A percentile compares a stretch with the other conserved stretches of the same genome.
phyloP scores from a whole-genome alignment of 1,140 invertebrate genomes.

The Cydia pomonella region DNA sequence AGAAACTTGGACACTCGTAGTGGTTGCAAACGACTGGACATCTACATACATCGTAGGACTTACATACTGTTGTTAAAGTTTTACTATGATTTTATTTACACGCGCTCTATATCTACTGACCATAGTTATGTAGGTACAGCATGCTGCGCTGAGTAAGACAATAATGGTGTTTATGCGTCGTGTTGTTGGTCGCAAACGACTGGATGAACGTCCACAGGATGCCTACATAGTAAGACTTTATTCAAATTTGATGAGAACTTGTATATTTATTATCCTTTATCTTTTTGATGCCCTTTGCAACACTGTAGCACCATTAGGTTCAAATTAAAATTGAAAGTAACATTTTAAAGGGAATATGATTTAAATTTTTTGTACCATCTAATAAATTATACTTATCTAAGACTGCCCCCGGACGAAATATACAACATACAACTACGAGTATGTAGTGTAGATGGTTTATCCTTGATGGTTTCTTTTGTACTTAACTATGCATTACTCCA shows the following conservation, averaged over 20 bases:
- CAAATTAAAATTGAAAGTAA: background rate
- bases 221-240: conserved; percentile 40
- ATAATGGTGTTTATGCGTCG: conserved; percentile 44
- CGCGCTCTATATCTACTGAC: background rate
- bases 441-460: background rate
- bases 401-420: too few relatives aligned
- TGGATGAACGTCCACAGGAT: conserved; percentile 46
- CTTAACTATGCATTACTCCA: background rate
- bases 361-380: too few relatives aligned
- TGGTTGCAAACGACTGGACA: background rate
- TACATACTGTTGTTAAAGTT: conserved; percentile 36
- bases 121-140: conserved; percentile 4
- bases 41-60: background rate
- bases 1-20: background rate
- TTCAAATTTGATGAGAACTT: background rate
- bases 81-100: background rate
- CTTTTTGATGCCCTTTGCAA: background rate
- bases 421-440: background rate
- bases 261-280: background rate
- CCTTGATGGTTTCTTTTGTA: background rate
- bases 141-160: conserved; percentile 34
- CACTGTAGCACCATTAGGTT: background rate
- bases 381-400: too few relatives aligned
- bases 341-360: too few relatives aligned
- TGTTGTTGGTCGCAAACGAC: conserved; percentile 41